These are phyloP conservation scores for Ylistrum balloti DNA, from an alignment of 1,140 invertebrate genomes.

Conservation along the genomic window DNA sequence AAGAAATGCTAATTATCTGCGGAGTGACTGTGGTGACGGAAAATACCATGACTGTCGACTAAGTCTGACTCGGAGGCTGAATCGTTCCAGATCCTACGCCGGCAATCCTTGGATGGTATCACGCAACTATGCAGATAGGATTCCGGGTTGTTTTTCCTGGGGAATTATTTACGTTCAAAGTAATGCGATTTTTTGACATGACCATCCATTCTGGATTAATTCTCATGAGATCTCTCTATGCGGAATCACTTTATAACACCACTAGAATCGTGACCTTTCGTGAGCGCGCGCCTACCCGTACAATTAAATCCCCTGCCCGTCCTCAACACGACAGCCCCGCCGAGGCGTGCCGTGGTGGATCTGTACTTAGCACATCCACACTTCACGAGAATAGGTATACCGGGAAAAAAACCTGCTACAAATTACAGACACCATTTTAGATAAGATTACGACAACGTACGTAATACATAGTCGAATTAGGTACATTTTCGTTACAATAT, in stretches of 20 bases:
- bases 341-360: slow-evolving; percentile 43
- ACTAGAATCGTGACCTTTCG: slow-evolving; percentile 10
- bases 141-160: background rate
- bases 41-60: background rate
- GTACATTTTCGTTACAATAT: too few species aligned
- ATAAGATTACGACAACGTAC: background rate
- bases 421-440: background rate
- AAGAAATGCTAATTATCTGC: background rate
- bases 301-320: slow-evolving; percentile 24
- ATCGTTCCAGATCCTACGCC: background rate
- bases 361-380: slow-evolving; percentile 44
- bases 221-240: background rate
- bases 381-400: slow-evolving; percentile 41
- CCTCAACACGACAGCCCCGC: slow-evolving; percentile 58
- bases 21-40: background rate
- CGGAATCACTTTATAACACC: slow-evolving; percentile 24
- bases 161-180: slow-evolving; percentile 39
- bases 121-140: slow-evolving; percentile 37
- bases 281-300: slow-evolving; percentile 16
- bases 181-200: slow-evolving; percentile 39
- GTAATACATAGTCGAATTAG: too few species aligned
- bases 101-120: background rate
- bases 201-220: slow-evolving; percentile 39
- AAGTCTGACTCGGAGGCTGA: background rate
- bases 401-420: slow-evolving; percentile 17